Conservation (phyloP, 2,797 vertebrate species). For the Perodicticus potto region DNA sequence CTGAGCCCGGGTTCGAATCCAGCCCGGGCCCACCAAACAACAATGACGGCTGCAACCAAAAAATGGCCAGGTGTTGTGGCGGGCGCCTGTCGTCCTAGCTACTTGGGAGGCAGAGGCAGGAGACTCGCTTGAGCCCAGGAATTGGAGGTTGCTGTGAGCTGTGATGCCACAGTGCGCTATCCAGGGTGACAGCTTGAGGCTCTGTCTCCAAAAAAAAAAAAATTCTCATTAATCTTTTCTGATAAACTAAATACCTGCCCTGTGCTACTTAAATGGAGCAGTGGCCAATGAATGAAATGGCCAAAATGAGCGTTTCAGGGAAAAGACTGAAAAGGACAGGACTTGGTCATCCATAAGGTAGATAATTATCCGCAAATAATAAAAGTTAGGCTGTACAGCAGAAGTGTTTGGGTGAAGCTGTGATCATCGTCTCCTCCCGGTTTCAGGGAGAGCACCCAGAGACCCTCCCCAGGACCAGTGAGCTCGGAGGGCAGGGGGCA, state of each 20-base stretch:
- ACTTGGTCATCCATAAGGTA: not conserved
- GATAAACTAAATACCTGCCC: not conserved
- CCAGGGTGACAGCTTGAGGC: too few species aligned
- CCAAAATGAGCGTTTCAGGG: not conserved
- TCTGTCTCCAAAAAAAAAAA: too few species aligned
- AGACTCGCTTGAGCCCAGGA: too few species aligned
- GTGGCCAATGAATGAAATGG: not conserved
- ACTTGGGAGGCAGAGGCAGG: too few species aligned
- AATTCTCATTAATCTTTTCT: not conserved
- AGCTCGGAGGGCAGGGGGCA: slow-evolving; percentile 82
- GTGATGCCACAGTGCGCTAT: too few species aligned
- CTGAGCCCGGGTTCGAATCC: too few species aligned
- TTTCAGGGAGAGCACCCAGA: slow-evolving; percentile 91
- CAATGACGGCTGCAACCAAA: too few species aligned
- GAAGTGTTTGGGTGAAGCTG: not conserved
- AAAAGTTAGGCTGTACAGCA: not conserved
- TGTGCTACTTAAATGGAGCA: not conserved
- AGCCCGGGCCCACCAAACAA: too few species aligned
- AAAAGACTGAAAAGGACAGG: not conserved
- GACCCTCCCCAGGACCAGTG: slow-evolving; percentile 88
- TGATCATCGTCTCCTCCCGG: slow-evolving; percentile 21
- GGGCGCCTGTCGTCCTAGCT: too few species aligned
- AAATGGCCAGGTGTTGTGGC: too few species aligned
- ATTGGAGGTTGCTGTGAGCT: too few species aligned
- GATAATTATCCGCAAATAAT: not conserved